These are phyloP conservation scores for Altica lythri DNA, from an alignment of 2,888 invertebrate species.

Conservation along the genomic window DNA sequence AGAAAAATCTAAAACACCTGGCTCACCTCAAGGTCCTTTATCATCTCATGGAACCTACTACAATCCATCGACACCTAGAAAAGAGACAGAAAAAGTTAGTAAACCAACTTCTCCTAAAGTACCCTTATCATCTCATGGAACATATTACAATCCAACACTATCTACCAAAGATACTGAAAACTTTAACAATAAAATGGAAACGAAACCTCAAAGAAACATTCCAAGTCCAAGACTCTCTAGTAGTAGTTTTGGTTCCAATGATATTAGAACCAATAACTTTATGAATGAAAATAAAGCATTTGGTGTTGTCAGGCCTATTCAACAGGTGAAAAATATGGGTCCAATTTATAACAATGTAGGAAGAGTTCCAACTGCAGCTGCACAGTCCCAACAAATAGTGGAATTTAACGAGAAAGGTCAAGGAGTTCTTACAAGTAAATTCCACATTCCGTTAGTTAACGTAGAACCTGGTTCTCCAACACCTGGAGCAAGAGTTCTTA, in stretches of 20 bases:
- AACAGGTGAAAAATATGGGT: slow-evolving; percentile 33
- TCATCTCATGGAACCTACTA: not conserved
- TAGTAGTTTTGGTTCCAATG: slow-evolving; percentile 7
- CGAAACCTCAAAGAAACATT: not conserved
- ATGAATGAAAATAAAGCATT: slow-evolving; percentile 34
- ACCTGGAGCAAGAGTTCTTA: slow-evolving; percentile 53
- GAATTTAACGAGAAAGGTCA: slow-evolving; percentile 55
- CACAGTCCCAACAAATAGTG: slow-evolving; percentile 30
- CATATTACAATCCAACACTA: too few species aligned
- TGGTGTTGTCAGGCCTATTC: slow-evolving; percentile 45
- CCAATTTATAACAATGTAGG: slow-evolving; percentile 38
- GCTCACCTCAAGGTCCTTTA: not conserved
- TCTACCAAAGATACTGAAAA: too few species aligned
- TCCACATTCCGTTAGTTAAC: slow-evolving; percentile 54
- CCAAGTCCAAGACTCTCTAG: not conserved
- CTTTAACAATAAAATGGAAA: not conserved
- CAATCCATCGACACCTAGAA: not conserved
- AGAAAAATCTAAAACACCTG: not conserved
- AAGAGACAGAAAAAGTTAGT: too few species aligned
- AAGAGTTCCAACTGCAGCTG: slow-evolving; percentile 10
- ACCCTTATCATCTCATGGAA: too few species aligned
- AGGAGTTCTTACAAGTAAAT: slow-evolving; percentile 56
- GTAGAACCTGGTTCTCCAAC: slow-evolving; percentile 40
- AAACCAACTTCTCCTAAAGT: too few species aligned
- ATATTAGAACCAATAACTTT: not conserved